Conservation (phyloP, 2,797 vertebrate genomes). For the Mastacembelus armatus region DNA sequence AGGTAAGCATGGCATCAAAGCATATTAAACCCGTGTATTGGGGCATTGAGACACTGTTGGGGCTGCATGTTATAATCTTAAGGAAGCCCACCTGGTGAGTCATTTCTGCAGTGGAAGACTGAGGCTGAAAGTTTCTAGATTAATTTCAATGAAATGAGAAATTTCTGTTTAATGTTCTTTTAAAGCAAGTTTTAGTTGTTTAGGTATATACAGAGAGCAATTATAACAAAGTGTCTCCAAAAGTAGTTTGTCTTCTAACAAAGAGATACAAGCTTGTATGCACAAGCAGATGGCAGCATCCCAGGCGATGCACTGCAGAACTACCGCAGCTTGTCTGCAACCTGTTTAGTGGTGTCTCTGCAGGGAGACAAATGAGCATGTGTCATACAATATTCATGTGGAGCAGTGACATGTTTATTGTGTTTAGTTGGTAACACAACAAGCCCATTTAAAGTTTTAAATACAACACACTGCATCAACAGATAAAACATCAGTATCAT, state of each 20-base stretch:
- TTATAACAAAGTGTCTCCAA: constrained; percentile 35
- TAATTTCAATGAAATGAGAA: constrained; percentile 34
- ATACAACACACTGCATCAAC: background rate
- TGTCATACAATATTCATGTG: constrained; percentile 52
- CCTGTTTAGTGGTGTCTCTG: constrained; percentile 62
- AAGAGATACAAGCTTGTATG: constrained; percentile 49
- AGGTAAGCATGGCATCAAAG: constrained; percentile 38
- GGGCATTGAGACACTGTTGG: constrained; percentile 7
- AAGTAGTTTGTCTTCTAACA: constrained; percentile 57
- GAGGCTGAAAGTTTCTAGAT: constrained; percentile 27
- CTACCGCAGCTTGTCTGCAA: constrained; percentile 68
- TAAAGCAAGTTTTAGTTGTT: constrained; percentile 23
- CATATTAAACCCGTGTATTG: constrained; percentile 44
- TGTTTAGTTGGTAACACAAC: constrained; percentile 18
- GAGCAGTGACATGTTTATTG: constrained; percentile 22
- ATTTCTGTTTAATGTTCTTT: constrained; percentile 15
- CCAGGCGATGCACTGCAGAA: constrained; percentile 60
- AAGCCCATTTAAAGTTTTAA: constrained; percentile 19
- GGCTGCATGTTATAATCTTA: constrained; percentile 34
- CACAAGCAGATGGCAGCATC: constrained; percentile 70
- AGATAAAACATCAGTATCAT: background rate
- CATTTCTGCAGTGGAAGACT: constrained; percentile 22
- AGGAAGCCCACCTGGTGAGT: constrained; percentile 40
- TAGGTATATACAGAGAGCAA: constrained; percentile 8
- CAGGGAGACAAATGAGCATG: constrained; percentile 68